A percentile compares a stretch with the other conserved stretches of the same genome.
Conservation (phyloP, 2,113 vertebrate species). For the Otocyon megalotis region DNA sequence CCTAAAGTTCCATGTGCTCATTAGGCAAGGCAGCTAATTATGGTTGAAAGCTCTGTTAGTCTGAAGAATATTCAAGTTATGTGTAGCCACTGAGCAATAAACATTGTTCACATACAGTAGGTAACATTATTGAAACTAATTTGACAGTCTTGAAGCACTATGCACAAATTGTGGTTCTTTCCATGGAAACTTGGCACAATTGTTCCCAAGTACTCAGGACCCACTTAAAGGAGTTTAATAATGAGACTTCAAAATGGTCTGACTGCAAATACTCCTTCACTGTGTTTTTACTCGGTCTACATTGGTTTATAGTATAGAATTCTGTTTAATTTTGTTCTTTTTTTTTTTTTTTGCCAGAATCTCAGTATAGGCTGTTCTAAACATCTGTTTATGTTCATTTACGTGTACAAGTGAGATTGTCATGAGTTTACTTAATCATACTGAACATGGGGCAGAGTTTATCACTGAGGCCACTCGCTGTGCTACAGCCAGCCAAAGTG, state of each 20-base stretch:
- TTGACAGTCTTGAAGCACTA: conserved; percentile 79
- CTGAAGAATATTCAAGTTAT: conserved; percentile 72
- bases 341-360: conserved; percentile 32
- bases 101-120: conserved; percentile 68
- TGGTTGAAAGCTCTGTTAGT: conserved; percentile 76
- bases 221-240: conserved; percentile 80
- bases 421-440: conserved; percentile 76
- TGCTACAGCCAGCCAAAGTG: background rate
- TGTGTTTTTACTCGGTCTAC: conserved; percentile 75
- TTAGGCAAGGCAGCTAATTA: conserved; percentile 86
- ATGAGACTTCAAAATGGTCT: conserved; percentile 72
- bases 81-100: conserved; percentile 71
- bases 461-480: background rate
- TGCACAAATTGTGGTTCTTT: conserved; percentile 72
- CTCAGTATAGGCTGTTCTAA: conserved; percentile 77
- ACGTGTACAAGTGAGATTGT: conserved; percentile 69
- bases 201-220: conserved; percentile 70
- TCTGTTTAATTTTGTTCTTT: conserved; percentile 81
- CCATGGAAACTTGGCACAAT: conserved; percentile 64
- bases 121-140: conserved; percentile 83
- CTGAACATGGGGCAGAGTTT: conserved; percentile 73
- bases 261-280: conserved; percentile 72
- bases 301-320: conserved; percentile 80
- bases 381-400: conserved; percentile 80
- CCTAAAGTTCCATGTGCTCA: conserved; percentile 78